Evolutionary conservation across 1,140 invertebrate genomes (phyloP).

Genomic region (Xylocopa sonorina): DNA sequence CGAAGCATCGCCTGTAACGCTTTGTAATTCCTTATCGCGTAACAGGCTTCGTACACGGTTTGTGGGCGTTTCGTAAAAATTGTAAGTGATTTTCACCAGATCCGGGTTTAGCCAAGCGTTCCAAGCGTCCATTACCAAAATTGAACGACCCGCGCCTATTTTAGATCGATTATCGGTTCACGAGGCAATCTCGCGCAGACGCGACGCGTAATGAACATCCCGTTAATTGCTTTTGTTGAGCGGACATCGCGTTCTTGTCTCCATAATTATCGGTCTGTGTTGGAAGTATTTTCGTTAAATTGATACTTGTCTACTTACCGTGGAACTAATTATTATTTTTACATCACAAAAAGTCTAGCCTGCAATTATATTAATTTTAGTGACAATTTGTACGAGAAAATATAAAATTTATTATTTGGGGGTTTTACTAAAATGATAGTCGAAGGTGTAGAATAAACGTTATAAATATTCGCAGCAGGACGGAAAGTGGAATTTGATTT

Average conservation of each 20-base stretch:
- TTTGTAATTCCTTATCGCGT: too few relatives aligned
- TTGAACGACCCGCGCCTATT: slow-evolving; percentile 31
- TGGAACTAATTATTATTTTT: background rate
- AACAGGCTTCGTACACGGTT: too few relatives aligned
- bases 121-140: slow-evolving; percentile 33
- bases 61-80: background rate
- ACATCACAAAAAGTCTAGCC: background rate
- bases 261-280: slow-evolving; percentile 3
- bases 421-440: too few relatives aligned
- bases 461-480: too few relatives aligned
- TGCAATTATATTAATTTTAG: background rate
- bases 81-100: slow-evolving; percentile 19
- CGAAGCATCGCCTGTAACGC: too few relatives aligned
- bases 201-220: slow-evolving; percentile 66
- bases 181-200: slow-evolving; percentile 54
- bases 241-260: slow-evolving; percentile 17
- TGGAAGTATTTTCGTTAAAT: background rate
- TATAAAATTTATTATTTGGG: too few relatives aligned
- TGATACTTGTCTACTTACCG: background rate
- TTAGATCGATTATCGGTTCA: slow-evolving; percentile 56
- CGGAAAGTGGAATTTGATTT: too few relatives aligned
- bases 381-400: too few relatives aligned
- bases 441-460: too few relatives aligned
- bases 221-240: slow-evolving; percentile 67
- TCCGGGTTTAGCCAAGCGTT: background rate